These are phyloP conservation scores for Cenopis cana DNA, from an alignment of 2,888 invertebrate species.

Conservation along the genomic window DNA sequence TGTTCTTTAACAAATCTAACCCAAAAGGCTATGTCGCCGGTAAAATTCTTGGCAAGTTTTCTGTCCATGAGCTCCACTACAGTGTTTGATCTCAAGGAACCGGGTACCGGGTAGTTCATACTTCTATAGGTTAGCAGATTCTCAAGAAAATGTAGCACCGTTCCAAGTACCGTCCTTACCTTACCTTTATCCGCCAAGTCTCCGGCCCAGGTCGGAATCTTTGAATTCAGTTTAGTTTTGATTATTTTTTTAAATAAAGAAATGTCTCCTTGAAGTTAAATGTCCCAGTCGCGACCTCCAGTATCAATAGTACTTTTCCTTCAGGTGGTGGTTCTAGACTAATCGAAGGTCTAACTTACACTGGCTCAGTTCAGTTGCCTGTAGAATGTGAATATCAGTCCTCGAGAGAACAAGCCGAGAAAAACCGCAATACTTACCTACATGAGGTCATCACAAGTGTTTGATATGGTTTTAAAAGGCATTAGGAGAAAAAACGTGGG, in stretches of 20 bases:
- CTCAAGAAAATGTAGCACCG: too few relatives aligned
- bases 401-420: background rate
- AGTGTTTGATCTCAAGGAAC: too few relatives aligned
- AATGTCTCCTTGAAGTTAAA: too few relatives aligned
- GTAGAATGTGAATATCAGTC: slow-evolving; percentile 4
- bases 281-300: too few relatives aligned
- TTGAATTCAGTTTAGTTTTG: too few relatives aligned
- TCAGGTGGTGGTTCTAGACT: background rate
- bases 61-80: background rate
- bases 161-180: too few relatives aligned
- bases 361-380: background rate
- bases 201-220: too few relatives aligned
- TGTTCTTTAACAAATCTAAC: slow-evolving; percentile 15
- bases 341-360: background rate
- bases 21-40: background rate
- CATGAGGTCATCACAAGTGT: slow-evolving; percentile 23
- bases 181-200: too few relatives aligned
- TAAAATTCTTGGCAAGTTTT: background rate
- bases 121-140: too few relatives aligned
- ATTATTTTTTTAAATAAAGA: too few relatives aligned
- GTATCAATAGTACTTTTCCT: too few relatives aligned
- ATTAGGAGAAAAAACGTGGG: slow-evolving; percentile 17
- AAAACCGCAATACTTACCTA: slow-evolving; percentile 19
- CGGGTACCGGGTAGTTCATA: too few relatives aligned
- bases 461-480: slow-evolving; percentile 21